phyloP scores from a whole-genome alignment of 35 echinoderm and acorn worm species.

The Diadema setosum region DNA sequence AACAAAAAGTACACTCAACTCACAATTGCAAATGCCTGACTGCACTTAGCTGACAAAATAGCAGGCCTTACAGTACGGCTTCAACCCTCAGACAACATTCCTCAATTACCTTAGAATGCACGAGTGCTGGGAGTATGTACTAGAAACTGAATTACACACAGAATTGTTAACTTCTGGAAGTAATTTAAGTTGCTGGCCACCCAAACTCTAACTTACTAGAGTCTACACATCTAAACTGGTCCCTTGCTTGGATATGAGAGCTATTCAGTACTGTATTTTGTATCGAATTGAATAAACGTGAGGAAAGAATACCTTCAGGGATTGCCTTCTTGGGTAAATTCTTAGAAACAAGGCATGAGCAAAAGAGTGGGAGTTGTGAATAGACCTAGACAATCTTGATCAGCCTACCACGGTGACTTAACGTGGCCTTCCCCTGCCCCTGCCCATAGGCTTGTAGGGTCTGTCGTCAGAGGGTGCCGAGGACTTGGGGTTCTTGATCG shows the following conservation, averaged over 20 bases:
- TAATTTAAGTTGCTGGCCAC: too few species aligned
- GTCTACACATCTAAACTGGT: background rate
- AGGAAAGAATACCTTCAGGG: background rate
- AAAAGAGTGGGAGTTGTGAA: background rate
- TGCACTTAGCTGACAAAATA: too few species aligned
- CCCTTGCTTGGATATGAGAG: background rate
- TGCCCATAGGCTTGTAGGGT: constrained; percentile 71
- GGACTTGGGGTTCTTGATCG: constrained; percentile 96
- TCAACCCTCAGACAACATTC: too few species aligned
- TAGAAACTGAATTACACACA: too few species aligned
- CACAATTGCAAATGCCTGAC: too few species aligned
- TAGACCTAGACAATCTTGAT: background rate
- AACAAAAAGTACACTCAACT: too few species aligned
- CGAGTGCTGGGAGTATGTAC: too few species aligned
- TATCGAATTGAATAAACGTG: background rate
- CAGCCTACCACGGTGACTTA: background rate
- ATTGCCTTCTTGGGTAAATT: background rate
- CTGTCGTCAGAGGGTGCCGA: constrained; percentile 65
- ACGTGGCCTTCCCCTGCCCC: constrained; percentile 77
- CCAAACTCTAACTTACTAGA: too few species aligned
- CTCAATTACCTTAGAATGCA: too few species aligned
- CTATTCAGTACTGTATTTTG: background rate
- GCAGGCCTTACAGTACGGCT: too few species aligned
- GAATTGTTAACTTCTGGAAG: too few species aligned
- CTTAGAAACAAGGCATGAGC: background rate